Evolutionary conservation across 2,797 vertebrate species (phyloP).

Genomic region (Pygocentrus nattereri): DNA sequence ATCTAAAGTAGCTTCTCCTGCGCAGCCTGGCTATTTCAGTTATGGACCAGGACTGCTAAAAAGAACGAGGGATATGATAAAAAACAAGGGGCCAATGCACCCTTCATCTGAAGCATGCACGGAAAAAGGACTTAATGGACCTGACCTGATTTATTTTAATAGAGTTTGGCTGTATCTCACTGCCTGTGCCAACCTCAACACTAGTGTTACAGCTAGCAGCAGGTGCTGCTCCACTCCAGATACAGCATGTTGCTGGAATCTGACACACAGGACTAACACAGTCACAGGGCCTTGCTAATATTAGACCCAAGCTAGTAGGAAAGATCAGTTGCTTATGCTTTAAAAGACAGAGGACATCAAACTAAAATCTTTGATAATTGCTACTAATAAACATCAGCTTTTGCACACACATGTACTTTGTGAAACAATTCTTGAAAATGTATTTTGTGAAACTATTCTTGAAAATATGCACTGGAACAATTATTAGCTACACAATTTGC

Average conservation of each 20-base stretch:
- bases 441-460: neutral
- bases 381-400: no score
- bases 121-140: conserved; percentile 63
- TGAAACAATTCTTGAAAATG: neutral
- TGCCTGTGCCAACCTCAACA: conserved; percentile 61
- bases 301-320: conserved; percentile 82
- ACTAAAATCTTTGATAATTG: neutral
- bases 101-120: conserved; percentile 65
- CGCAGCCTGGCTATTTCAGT: conserved; percentile 60
- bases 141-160: conserved; percentile 69
- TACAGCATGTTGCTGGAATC: conserved; percentile 81
- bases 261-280: conserved; percentile 81
- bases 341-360: neutral
- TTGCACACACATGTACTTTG: no score
- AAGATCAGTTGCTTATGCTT: conserved; percentile 61
- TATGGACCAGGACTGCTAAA: conserved; percentile 50
- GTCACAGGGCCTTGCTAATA: conserved; percentile 85
- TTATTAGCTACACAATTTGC: neutral
- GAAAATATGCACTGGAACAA: neutral
- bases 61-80: conserved; percentile 61
- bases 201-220: conserved; percentile 82
- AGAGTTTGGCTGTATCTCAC: conserved; percentile 68
- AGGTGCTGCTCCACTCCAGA: conserved; percentile 82
- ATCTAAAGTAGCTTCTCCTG: conserved; percentile 45
- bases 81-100: conserved; percentile 66